Evolutionary conservation across 2,888 invertebrate genomes (phyloP).

Genomic region (Atrina japonica): DNA sequence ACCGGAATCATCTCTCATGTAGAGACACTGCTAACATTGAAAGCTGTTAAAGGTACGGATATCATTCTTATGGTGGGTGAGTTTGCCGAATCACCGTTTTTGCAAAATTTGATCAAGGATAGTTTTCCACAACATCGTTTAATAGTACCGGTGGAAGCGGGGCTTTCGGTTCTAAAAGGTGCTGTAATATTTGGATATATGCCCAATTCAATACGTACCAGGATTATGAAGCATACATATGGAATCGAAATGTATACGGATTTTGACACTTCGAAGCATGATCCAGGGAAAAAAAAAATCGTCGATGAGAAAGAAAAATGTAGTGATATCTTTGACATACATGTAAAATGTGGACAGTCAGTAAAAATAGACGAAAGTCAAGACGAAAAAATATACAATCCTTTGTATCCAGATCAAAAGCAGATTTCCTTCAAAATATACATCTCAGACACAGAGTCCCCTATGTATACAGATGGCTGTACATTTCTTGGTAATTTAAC

Average conservation of each 20-base stretch:
- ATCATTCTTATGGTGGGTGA: constrained; percentile 60
- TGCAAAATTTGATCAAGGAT: constrained; percentile 51
- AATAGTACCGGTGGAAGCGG: constrained; percentile 59
- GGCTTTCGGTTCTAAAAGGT: constrained; percentile 59
- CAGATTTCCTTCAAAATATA: constrained; percentile 52
- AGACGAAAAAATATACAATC: constrained; percentile 45
- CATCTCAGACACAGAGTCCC: constrained; percentile 45
- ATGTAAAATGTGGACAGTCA: constrained; percentile 53
- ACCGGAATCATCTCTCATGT: constrained; percentile 51
- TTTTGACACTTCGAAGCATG: constrained; percentile 50
- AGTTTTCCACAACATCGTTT: constrained; percentile 45
- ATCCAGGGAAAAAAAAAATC: constrained; percentile 39
- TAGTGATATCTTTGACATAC: constrained; percentile 52
- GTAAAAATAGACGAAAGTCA: constrained; percentile 49
- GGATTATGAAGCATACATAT: constrained; percentile 55
- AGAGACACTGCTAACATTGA: constrained; percentile 35
- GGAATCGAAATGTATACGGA: constrained; percentile 46
- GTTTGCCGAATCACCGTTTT: constrained; percentile 54
- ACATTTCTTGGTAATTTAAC: constrained; percentile 51
- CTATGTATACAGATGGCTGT: constrained; percentile 55
- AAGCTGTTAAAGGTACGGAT: constrained; percentile 41
- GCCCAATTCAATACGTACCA: constrained; percentile 48
- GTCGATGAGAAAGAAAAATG: constrained; percentile 50
- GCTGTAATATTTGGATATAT: constrained; percentile 58
- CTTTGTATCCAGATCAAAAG: constrained; percentile 47